Percentiles rank a stretch among this genome's conserved stretches.
Evolutionary conservation across 2,888 invertebrate genomes (phyloP).

Genomic region (Lysandra coridon): DNA sequence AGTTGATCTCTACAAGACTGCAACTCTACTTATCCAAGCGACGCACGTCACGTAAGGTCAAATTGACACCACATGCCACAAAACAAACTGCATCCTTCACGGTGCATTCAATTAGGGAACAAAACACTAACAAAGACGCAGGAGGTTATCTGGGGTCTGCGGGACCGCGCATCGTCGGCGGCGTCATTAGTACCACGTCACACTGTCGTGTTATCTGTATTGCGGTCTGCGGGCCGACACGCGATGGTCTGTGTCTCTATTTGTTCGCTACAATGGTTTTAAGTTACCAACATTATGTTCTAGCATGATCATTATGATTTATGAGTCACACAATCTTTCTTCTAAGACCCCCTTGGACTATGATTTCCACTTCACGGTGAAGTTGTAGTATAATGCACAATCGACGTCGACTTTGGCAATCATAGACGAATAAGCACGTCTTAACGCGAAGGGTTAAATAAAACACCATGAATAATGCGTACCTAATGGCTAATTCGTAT

Average conservation of each 20-base stretch:
- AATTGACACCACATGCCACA: background rate
- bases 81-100: background rate
- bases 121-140: slow-evolving; percentile 40
- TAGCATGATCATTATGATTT: background rate
- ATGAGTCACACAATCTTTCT: too few species aligned
- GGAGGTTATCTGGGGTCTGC: slow-evolving; percentile 45
- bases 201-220: background rate
- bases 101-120: slow-evolving; percentile 1
- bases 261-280: background rate
- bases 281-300: background rate
- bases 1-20: too few species aligned
- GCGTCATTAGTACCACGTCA: slow-evolving; percentile 55
- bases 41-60: background rate
- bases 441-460: too few species aligned
- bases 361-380: too few species aligned
- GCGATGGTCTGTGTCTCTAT: background rate
- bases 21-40: background rate
- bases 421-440: too few species aligned
- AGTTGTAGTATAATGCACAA: too few species aligned
- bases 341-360: too few species aligned
- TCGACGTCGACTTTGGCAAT: too few species aligned
- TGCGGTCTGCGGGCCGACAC: background rate
- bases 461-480: too few species aligned
- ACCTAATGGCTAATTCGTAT: too few species aligned
- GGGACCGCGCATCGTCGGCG: slow-evolving; percentile 51